A percentile compares a stretch with the other conserved stretches of the same genome.
Evolutionary conservation across 1,140 invertebrate genomes (phyloP).

Genomic region (Drosophila dunni): DNA sequence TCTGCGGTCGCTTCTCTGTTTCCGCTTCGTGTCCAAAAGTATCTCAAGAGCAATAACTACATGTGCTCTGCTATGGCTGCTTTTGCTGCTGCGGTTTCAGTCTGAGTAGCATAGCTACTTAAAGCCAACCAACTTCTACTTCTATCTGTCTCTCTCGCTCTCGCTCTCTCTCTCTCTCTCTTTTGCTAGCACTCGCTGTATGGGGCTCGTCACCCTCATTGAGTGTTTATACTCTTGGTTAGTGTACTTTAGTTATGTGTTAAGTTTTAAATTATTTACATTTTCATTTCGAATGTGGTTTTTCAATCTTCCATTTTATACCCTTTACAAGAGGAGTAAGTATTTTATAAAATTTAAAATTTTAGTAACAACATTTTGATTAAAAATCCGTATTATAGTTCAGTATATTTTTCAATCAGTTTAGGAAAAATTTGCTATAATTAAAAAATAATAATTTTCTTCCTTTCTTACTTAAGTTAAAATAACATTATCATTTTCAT

Average conservation of each 20-base stretch:
- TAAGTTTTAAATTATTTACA: background rate
- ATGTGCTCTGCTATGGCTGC: conserved; percentile 38
- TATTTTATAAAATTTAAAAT: no score
- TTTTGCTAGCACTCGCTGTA: background rate
- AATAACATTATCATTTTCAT: no score
- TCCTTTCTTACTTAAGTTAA: no score
- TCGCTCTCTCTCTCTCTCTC: conserved; percentile 2
- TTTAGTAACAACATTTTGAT: no score
- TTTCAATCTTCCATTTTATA: no score
- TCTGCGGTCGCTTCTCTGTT: conserved; percentile 52
- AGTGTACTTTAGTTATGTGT: background rate
- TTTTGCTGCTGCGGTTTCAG: conserved; percentile 62
- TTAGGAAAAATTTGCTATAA: no score
- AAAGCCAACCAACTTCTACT: conserved; percentile 34
- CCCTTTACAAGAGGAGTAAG: no score
- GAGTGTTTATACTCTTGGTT: conserved; percentile 38
- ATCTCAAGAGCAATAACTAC: conserved; percentile 77
- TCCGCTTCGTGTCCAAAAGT: conserved; percentile 79
- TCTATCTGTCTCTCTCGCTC: background rate
- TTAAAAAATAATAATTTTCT: no score
- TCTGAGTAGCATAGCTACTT: conserved; percentile 21
- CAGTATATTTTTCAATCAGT: no score
- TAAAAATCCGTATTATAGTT: no score
- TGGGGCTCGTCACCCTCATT: conserved; percentile 10
- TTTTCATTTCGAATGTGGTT: background rate